Evolutionary conservation across 2,888 invertebrate species (phyloP), one percentile per base, ranked within the genome.

Genomic region (Drosophila mulleri): DNA sequence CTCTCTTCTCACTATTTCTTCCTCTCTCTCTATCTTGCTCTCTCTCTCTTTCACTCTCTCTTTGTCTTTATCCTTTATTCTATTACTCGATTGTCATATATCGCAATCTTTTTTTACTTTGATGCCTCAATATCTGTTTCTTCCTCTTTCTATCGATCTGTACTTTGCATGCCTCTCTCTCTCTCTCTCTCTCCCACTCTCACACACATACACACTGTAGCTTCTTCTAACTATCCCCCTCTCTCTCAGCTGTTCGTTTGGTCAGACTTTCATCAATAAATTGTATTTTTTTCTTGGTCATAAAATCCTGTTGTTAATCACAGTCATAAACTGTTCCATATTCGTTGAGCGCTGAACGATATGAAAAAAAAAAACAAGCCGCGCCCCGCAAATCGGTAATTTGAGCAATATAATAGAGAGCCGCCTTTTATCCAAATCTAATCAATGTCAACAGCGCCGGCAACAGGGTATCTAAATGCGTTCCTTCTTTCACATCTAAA

Each of bases 401-500:
- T 75, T 73, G 67, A 62, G 69, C 66, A 57, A 89, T 89, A 87
- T 81, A 80, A 80, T 71, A 35, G 75, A 50, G 69, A 73, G 75
- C 79, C 81, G 89, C 72, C 89, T 90, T 90, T 82, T 90, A 88
- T 90, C 88, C 90, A 88, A 89, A 88, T 88, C 90, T 90, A 89
- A 88, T 88, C 90, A 82, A 76, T 83, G 73, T 37, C 41, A 56
- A 52, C 64, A 60, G 14, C 60, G 48, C 29, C 32, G 35, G 41
- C 29, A 14, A 29, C 29, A 35, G 54, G 52, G 32, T 77, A 64
- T 71, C 64, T 77, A 66, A 73, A 71, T 63, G 64, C 63, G 62
- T 44, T n/a, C 12, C 57, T 64, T 56, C 78, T 65, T 52, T 18
- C 70, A 62, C 68, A 18, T 18, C 29, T 18, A 32, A 62, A n/a